Conservation (phyloP, 2,113 vertebrate species). For the Siniperca chuatsi region DNA sequence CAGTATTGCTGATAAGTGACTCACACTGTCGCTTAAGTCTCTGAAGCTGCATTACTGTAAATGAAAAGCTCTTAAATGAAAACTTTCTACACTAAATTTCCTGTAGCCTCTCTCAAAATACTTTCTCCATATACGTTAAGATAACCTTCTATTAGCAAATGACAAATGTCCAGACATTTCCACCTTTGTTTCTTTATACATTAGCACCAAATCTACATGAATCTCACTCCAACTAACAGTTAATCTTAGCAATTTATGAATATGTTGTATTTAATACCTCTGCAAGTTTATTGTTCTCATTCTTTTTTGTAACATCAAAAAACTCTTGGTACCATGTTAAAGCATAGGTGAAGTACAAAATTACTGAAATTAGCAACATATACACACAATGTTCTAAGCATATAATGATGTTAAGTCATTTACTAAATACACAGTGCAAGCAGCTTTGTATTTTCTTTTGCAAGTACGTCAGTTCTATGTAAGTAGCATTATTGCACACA, state of each 20-base stretch:
- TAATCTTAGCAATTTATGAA: constrained; percentile 29
- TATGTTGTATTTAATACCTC: constrained; percentile 28
- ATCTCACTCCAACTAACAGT: constrained; percentile 33
- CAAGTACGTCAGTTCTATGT: constrained; percentile 66
- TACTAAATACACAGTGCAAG: constrained; percentile 68
- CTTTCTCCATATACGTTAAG: constrained; percentile 42
- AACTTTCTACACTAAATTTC: constrained; percentile 14
- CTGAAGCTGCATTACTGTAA: constrained; percentile 50
- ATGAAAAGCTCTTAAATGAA: constrained; percentile 44
- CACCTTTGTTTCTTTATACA: constrained; percentile 67
- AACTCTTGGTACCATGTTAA: constrained; percentile 44
- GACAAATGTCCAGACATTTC: constrained; percentile 45
- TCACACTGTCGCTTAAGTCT: constrained; percentile 46
- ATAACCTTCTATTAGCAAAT: constrained; percentile 41
- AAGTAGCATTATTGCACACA: constrained; percentile 71
- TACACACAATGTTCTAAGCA: constrained; percentile 48
- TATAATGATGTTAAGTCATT: constrained; percentile 54
- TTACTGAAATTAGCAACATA: constrained; percentile 54
- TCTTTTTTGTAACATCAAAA: constrained; percentile 56
- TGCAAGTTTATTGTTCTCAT: constrained; percentile 26
- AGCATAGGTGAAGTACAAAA: constrained; percentile 57
- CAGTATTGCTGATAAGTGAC: constrained; percentile 68
- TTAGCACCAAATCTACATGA: constrained; percentile 78
- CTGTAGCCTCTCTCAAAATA: constrained; percentile 32
- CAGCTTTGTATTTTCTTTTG: constrained; percentile 71